Evolutionary conservation across 2,888 invertebrate genomes (phyloP).

Genomic region (Spilarctia lutea): DNA sequence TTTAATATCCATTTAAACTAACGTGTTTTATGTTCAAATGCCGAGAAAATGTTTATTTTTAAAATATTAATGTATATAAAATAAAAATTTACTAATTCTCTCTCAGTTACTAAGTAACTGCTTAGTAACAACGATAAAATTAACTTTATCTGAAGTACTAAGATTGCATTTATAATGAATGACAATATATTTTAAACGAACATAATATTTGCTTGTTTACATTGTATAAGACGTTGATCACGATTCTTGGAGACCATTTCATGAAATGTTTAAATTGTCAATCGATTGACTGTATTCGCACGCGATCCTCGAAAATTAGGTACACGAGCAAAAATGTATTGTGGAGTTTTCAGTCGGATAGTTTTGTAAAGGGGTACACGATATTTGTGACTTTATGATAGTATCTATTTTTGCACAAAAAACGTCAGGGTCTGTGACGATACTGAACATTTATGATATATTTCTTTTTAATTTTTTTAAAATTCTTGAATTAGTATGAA

Average conservation of each 20-base stretch:
- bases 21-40: background rate
- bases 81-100: background rate
- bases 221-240: background rate
- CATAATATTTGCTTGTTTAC: background rate
- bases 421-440: too few relatives aligned
- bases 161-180: too few relatives aligned
- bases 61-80: background rate
- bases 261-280: constrained; percentile 33
- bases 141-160: background rate
- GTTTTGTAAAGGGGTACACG: background rate
- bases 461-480: background rate
- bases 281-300: constrained; percentile 35
- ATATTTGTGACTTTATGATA: background rate
- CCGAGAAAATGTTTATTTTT: background rate
- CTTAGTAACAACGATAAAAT: background rate
- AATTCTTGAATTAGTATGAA: background rate
- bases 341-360: constrained; percentile 10
- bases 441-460: background rate
- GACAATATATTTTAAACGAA: too few relatives aligned
- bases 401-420: too few relatives aligned
- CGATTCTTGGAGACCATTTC: constrained; percentile 16
- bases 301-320: constrained; percentile 40
- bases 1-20: background rate
- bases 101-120: background rate
- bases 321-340: constrained; percentile 31